A percentile compares a stretch with the other conserved stretches of the same genome.
phyloP scores from a whole-genome alignment of 2,113 vertebrate genomes.

The Hypomesus transpacificus region DNA sequence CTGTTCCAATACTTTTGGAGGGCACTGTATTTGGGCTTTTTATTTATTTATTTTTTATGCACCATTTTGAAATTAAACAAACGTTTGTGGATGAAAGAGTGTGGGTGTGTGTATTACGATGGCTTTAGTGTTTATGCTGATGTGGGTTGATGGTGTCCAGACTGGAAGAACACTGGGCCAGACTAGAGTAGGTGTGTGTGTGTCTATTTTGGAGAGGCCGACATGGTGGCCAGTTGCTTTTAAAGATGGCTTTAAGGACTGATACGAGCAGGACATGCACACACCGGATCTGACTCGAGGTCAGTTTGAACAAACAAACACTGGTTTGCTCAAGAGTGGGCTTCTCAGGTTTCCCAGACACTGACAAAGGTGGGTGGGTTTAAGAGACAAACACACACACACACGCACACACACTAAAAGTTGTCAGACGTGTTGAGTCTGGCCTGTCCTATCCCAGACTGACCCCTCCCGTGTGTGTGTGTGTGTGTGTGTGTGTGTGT shows the following conservation, averaged over 20 bases:
- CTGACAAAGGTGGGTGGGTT: not conserved
- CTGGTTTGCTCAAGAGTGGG: slow-evolving; percentile 30
- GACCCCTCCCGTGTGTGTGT: slow-evolving; percentile 55
- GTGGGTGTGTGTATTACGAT: slow-evolving; percentile 30
- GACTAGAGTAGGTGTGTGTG: slow-evolving; percentile 1
- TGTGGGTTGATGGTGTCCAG: slow-evolving; percentile 44
- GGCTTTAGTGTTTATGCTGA: slow-evolving; percentile 39
- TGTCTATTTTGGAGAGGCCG: slow-evolving; percentile 6
- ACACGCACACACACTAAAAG: slow-evolving; percentile 30
- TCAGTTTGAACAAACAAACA: slow-evolving; percentile 57
- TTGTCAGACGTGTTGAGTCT: slow-evolving; percentile 62
- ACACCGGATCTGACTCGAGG: slow-evolving; percentile 36
- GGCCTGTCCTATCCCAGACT: slow-evolving; percentile 40
- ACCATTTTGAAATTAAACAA: not conserved
- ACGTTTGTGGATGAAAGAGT: not conserved
- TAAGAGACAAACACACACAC: slow-evolving; percentile 30
- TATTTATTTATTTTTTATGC: not conserved
- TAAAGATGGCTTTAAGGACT: slow-evolving; percentile 7
- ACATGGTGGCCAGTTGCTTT: slow-evolving; percentile 1
- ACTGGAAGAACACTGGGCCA: slow-evolving; percentile 45
- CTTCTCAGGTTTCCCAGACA: slow-evolving; percentile 57
- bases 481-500: slow-evolving; percentile 36
- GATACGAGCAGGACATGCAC: slow-evolving; percentile 35
- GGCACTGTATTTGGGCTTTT: too few species aligned
- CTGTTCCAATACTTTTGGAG: too few species aligned